phyloP scores from a whole-genome alignment of 2,797 vertebrate genomes.

The Enteromius argenteus region DNA sequence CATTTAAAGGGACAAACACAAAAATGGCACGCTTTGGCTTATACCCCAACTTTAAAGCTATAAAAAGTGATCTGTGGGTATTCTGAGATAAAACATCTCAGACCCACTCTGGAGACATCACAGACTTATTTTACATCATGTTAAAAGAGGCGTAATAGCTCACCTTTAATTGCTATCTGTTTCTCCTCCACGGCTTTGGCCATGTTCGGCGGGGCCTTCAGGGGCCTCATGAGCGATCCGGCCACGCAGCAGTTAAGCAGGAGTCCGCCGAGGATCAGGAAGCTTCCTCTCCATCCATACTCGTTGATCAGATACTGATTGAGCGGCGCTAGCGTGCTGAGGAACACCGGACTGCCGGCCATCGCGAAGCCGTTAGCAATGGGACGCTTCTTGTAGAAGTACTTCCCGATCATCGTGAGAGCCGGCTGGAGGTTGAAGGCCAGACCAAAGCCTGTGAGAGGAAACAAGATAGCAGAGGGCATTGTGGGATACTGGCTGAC shows the following conservation, averaged over 20 bases:
- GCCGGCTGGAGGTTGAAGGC: slow-evolving; percentile 97
- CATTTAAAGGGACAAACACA: background rate
- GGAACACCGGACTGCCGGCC: slow-evolving; percentile 97
- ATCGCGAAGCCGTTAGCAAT: slow-evolving; percentile 94
- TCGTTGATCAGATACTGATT: slow-evolving; percentile 94
- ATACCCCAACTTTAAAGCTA: background rate
- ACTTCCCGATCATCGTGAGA: slow-evolving; percentile 95
- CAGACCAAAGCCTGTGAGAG: slow-evolving; percentile 87
- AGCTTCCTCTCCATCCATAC: slow-evolving; percentile 96
- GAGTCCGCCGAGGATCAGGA: slow-evolving; percentile 90
- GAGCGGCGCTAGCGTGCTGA: slow-evolving; percentile 93
- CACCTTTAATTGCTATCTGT: slow-evolving; percentile 44
- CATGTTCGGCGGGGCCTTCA: slow-evolving; percentile 69
- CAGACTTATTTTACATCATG: background rate
- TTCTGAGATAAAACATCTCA: background rate
- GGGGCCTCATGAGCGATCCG: slow-evolving; percentile 92
- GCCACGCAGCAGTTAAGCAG: slow-evolving; percentile 94
- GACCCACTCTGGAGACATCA: background rate
- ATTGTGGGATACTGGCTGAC: background rate
- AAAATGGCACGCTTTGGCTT: too few relatives aligned
- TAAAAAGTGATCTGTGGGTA: background rate
- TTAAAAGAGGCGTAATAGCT: too few relatives aligned
- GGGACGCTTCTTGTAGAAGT: slow-evolving; percentile 92
- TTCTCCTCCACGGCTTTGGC: slow-evolving; percentile 77
- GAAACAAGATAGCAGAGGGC: background rate